These are phyloP conservation scores for Diplodus sargus DNA, from an alignment of 2,797 vertebrate species.

Conservation along the genomic window DNA sequence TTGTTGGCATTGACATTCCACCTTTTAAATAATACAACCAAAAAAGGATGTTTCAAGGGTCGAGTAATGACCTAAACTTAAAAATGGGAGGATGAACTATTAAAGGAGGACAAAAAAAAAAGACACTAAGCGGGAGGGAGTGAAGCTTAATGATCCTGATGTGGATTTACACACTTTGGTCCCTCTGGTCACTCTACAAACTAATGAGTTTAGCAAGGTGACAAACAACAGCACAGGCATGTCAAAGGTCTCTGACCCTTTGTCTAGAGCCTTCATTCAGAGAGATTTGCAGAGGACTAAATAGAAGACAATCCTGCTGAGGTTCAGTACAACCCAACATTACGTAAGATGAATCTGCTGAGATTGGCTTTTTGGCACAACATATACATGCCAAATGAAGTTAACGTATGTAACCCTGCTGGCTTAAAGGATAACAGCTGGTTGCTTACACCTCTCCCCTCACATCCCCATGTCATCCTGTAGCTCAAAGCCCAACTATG, in stretches of 20 bases:
- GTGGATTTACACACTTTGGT: constrained; percentile 23
- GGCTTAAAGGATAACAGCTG: constrained; percentile 87
- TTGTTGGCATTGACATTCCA: no score
- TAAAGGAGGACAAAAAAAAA: constrained; percentile 2
- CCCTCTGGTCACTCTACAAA: constrained; percentile 16
- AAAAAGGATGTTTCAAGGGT: constrained; percentile 1
- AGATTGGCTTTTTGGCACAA: neutral
- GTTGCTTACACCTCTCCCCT: constrained; percentile 49
- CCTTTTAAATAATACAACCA: neutral
- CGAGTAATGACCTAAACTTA: neutral
- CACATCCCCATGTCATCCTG: constrained; percentile 41
- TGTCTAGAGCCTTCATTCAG: constrained; percentile 10
- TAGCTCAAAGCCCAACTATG: constrained; percentile 27
- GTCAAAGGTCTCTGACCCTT: constrained; percentile 45
- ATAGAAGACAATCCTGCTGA: constrained; percentile 12
- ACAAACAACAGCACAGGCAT: constrained; percentile 32
- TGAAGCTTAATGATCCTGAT: constrained; percentile 25
- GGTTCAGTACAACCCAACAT: neutral
- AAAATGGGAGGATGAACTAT: neutral
- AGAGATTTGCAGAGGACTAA: constrained; percentile 22
- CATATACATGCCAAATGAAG: constrained; percentile 52
- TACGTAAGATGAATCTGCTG: neutral
- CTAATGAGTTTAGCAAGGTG: constrained; percentile 46
- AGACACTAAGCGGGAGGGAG: neutral
- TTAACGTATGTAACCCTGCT: constrained; percentile 73